phyloP scores from a whole-genome alignment of 2,113 vertebrate genomes.

The Macrotis lagotis region DNA sequence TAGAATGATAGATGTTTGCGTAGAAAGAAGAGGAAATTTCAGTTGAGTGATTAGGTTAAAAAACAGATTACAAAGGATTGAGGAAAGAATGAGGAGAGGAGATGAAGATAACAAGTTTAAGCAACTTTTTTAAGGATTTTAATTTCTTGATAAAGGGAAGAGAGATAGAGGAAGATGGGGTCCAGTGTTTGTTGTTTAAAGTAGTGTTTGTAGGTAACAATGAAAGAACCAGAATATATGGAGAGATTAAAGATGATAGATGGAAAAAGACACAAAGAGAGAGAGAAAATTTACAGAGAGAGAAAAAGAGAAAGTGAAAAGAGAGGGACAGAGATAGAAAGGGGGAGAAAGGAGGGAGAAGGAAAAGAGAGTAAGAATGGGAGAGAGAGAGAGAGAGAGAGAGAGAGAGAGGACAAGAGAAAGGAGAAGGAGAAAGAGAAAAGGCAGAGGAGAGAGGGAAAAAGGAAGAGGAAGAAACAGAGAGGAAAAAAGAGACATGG shows the following conservation, averaged over 20 bases:
- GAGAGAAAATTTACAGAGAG: too few relatives aligned
- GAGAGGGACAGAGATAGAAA: neutral
- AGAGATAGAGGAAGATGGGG: neutral
- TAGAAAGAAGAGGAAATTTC: neutral
- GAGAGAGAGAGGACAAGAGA: too few relatives aligned
- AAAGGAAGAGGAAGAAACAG: accelerated
- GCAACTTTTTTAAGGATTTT: neutral
- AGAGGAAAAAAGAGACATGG: too few relatives aligned
- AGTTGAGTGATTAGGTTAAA: neutral
- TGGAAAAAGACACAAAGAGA: neutral
- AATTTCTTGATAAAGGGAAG: neutral
- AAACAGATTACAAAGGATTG: neutral
- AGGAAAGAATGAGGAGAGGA: neutral
- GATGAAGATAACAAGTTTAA: neutral
- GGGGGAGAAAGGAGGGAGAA: too few relatives aligned
- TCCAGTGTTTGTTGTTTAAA: neutral
- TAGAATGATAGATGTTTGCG: neutral
- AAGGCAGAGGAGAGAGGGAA: too few relatives aligned
- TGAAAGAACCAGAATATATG: neutral
- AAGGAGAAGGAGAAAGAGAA: too few relatives aligned
- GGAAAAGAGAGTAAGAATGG: too few relatives aligned
- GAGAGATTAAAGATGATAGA: neutral
- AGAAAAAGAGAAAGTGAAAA: accelerated
- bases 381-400: too few relatives aligned
- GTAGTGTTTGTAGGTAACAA: neutral